Percentiles rank a stretch among this genome's conserved stretches.
Conservation (phyloP, 2,888 invertebrate species). For the Uropetala carovei region DNA sequence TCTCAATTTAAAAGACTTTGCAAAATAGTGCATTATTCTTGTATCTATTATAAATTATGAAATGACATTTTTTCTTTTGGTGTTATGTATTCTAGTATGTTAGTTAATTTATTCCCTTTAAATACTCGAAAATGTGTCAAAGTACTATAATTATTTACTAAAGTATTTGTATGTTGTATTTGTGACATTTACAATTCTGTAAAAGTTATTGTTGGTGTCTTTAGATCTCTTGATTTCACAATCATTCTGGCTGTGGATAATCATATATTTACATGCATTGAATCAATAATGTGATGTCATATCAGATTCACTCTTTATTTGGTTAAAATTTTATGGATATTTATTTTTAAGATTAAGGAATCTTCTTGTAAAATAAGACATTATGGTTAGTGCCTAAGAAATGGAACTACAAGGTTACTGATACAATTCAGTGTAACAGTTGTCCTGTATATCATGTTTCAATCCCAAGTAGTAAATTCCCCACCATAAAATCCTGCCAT, state of each 20-base stretch:
- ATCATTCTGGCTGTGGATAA: slow-evolving; percentile 52
- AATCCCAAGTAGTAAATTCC: not conserved
- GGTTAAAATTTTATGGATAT: not conserved
- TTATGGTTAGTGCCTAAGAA: slow-evolving; percentile 27
- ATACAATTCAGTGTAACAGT: slow-evolving; percentile 2
- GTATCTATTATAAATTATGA: too few species aligned
- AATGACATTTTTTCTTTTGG: not conserved
- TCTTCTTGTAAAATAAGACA: not conserved
- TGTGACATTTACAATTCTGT: not conserved
- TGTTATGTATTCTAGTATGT: not conserved
- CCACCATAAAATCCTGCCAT: slow-evolving; percentile 13
- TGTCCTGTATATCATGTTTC: slow-evolving; percentile 26
- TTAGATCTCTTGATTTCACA: slow-evolving; percentile 13
- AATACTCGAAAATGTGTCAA: not conserved
- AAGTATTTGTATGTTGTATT: not conserved
- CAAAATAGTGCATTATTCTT: too few species aligned
- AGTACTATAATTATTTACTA: not conserved
- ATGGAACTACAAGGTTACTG: not conserved
- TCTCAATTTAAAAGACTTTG: too few species aligned
- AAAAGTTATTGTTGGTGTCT: not conserved
- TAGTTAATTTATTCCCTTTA: not conserved
- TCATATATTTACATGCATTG: not conserved
- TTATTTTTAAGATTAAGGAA: not conserved
- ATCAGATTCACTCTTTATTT: slow-evolving; percentile 29
- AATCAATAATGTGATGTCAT: slow-evolving; percentile 39